Base-by-base conservation (phyloP, 2,113 vertebrate species). In the Chlorodrepanis virens region DNA sequence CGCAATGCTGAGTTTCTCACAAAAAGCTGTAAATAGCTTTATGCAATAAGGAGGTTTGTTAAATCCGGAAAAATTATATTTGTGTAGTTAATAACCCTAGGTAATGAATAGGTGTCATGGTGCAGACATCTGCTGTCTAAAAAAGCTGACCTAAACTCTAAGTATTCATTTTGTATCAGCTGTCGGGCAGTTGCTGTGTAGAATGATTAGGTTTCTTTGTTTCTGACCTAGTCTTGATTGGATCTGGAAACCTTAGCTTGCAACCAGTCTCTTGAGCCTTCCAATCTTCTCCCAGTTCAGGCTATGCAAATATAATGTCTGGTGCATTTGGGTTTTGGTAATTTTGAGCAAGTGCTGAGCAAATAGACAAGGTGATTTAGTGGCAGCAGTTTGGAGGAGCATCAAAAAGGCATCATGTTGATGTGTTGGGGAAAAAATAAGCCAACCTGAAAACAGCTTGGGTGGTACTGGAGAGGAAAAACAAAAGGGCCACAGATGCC, bases 261-360 rank as follows among this genome's bases (percentile, higher is more conserved):
- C 54, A 63, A 28, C 18, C 59, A n/a, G 68, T 81, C 64, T 74
- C 65, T 50, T 39, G 35, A 87, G 35, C 33, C 35, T 40, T 29
- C 68, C 76, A 53, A 5, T 65, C 45, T 65, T 53, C 57, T 72
- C 59, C 42, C 16, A 22, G 67, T 65, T 31, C 59, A 83, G 39
- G 14, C 39, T 67, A 5, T 57, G 33, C 44, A 72, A 56, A 42
- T 49, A 19, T 2, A 1, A 20, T 0, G 6, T 14, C 11, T 2
- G 6, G 6, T 8, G 1, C 3, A 0, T 59, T 76, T 52, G 17
- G 6, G 40, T 79, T 83, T 54, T 8, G 5, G 35, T 52, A 22
- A 13, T 39, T 39, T 39, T 15, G 5, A 54, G 60, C 0, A 3
- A 49, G n/a, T 1, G 3, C 52, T 56, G 37, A 68, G 39, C 28